phyloP scores from a whole-genome alignment of 1,140 invertebrate genomes.

The Brevipalpus yothersi region DNA sequence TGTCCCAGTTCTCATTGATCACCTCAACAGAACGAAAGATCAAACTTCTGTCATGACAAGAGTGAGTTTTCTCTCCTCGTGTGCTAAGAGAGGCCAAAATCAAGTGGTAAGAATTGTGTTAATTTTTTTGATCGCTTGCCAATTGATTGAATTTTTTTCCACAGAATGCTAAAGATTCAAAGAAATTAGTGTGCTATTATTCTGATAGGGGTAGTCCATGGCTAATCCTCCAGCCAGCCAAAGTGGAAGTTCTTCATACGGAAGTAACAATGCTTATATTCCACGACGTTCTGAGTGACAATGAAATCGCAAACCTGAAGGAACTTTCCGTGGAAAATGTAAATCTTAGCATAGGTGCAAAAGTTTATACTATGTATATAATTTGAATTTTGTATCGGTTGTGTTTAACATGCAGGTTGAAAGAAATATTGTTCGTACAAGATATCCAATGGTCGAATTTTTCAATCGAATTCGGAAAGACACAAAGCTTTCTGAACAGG shows the following conservation, averaged over 20 bases:
- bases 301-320: conserved; percentile 23
- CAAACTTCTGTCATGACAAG: no score
- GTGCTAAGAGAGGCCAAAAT: no score
- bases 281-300: conserved; percentile 26
- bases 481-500: background rate
- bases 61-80: no score
- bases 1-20: no score
- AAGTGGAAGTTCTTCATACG: conserved; percentile 24
- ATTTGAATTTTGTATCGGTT: no score
- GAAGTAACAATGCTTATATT: conserved; percentile 26
- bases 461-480: background rate
- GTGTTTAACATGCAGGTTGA: no score
- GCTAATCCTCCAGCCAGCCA: conserved; percentile 24
- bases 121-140: no score
- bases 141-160: no score
- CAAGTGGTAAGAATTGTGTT: no score
- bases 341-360: conserved; percentile 10
- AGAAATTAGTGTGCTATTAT: conserved; percentile 18
- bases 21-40: no score
- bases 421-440: no score
- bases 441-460: background rate
- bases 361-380: background rate
- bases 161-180: no score
- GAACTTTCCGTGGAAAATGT: conserved; percentile 23
- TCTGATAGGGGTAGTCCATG: conserved; percentile 17